Conservation (phyloP, 2,113 vertebrate species). For the Pyrgilauda ruficollis region DNA sequence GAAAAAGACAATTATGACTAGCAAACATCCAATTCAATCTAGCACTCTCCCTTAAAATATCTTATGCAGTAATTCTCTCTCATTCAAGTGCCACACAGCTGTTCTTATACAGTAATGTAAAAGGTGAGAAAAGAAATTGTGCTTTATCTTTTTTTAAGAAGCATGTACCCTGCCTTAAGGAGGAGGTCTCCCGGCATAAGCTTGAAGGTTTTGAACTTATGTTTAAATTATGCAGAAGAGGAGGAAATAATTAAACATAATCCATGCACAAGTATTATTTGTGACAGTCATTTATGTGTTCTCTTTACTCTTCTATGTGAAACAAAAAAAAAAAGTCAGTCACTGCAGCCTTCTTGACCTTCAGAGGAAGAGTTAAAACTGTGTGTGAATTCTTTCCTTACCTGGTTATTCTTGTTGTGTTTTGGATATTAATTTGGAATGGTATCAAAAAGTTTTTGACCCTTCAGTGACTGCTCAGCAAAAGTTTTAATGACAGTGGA, state of each 20-base stretch:
- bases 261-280: background rate
- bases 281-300: background rate
- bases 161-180: background rate
- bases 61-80: background rate
- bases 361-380: background rate
- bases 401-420: background rate
- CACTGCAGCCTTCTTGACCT: background rate
- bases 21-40: background rate
- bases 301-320: background rate
- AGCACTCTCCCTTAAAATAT: background rate
- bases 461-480: background rate
- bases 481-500: background rate
- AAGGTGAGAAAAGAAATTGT: background rate
- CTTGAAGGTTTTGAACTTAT: background rate
- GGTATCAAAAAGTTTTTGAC: background rate
- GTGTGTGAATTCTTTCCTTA: background rate
- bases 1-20: background rate
- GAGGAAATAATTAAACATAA: background rate
- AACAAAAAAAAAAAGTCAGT: background rate
- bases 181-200: background rate
- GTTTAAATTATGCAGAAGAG: background rate
- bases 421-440: background rate
- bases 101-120: rapidly evolving
- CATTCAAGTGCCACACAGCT: background rate
- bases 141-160: background rate